Evolutionary conservation across 2,888 invertebrate species (phyloP).

Genomic region (Zhuqinia jingwanae): DNA sequence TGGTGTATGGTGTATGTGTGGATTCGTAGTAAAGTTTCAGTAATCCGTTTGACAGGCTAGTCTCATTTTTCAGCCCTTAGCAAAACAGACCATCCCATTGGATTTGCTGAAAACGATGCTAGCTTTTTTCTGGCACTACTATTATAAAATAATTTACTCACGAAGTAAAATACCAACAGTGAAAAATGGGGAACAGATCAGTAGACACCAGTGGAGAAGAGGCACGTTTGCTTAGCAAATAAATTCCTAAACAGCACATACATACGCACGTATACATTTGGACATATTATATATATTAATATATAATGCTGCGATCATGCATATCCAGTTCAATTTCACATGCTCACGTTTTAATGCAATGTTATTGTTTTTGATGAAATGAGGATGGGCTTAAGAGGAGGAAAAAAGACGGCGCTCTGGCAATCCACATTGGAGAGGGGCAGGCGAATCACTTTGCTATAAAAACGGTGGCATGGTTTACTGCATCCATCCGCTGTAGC

Average conservation of each 20-base stretch:
- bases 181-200: neutral
- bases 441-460: constrained; percentile 38
- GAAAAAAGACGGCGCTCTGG: too few species aligned
- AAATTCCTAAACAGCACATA: too few species aligned
- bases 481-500: too few species aligned
- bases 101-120: constrained; percentile 44
- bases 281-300: too few species aligned
- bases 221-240: neutral
- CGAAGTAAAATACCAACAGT: neutral
- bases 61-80: constrained; percentile 56
- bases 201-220: neutral
- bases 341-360: constrained; percentile 38
- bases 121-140: too few species aligned
- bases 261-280: too few species aligned
- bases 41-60: constrained; percentile 48
- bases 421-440: too few species aligned
- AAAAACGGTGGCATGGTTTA: too few species aligned
- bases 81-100: constrained; percentile 62
- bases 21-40: neutral
- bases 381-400: constrained; percentile 44
- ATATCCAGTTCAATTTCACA: neutral
- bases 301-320: too few species aligned
- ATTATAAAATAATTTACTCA: too few species aligned
- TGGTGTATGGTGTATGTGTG: too few species aligned
- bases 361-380: constrained; percentile 63